phyloP scores from a whole-genome alignment of 2,113 vertebrate genomes.

The Taurulus bubalis region DNA sequence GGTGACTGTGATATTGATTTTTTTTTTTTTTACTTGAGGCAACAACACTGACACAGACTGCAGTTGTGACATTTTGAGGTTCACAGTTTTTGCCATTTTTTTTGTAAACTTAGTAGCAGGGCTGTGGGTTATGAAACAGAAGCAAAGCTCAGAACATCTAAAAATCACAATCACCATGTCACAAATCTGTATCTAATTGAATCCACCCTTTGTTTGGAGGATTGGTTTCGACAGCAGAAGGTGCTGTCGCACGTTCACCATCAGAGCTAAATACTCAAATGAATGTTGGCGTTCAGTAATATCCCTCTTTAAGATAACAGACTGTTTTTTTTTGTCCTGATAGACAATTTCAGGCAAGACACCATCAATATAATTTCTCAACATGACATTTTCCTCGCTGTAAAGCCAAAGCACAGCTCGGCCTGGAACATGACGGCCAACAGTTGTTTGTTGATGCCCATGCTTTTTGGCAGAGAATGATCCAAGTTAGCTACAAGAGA shows the following conservation, averaged over 20 bases:
- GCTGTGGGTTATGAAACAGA: not conserved
- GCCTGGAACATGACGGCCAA: slow-evolving; percentile 49
- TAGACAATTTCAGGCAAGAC: slow-evolving; percentile 33
- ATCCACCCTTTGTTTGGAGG: not conserved
- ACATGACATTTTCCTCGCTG: slow-evolving; percentile 17
- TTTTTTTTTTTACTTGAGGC: not conserved
- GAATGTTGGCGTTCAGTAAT: not conserved
- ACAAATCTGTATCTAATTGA: slow-evolving; percentile 1
- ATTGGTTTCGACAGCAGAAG: not conserved
- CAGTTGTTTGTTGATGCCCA: slow-evolving; percentile 64
- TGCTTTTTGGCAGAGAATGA: slow-evolving; percentile 67
- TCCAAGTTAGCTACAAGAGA: slow-evolving; percentile 54
- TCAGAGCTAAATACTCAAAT: not conserved
- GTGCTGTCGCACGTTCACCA: slow-evolving; percentile 1
- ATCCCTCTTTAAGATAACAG: slow-evolving; percentile 17
- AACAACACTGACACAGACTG: not conserved
- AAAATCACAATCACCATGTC: not conserved
- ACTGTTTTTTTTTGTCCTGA: slow-evolving; percentile 14
- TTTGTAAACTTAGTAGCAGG: not conserved
- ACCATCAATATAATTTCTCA: slow-evolving; percentile 34
- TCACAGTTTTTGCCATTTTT: not conserved
- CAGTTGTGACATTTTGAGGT: not conserved
- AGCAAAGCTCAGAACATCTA: not conserved
- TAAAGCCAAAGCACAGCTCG: slow-evolving; percentile 57
- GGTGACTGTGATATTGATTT: slow-evolving; percentile 12